Evolutionary conservation across 2,113 vertebrate species (phyloP).

Genomic region (Todiramphus saurophagus): DNA sequence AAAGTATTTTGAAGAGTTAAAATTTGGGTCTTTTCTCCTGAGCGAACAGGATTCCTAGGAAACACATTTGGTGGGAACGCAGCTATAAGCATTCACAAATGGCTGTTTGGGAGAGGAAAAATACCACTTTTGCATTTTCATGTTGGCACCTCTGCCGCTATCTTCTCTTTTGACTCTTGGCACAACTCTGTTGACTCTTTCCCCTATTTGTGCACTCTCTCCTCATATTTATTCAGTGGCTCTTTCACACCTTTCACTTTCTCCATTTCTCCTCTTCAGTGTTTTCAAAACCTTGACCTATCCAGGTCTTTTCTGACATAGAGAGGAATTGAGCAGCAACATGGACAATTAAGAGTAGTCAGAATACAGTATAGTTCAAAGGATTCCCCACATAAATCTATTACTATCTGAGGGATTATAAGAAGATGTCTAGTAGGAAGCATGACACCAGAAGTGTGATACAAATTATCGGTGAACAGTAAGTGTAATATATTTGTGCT

Average conservation of each 20-base stretch:
- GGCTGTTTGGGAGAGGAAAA: neutral
- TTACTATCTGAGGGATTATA: neutral
- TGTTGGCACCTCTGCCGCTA: neutral
- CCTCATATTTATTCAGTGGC: neutral
- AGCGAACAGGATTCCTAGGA: neutral
- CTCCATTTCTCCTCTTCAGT: neutral
- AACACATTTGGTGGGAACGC: neutral
- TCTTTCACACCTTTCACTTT: neutral
- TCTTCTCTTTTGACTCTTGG: neutral
- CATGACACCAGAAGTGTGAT: neutral
- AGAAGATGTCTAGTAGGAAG: neutral
- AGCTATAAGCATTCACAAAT: neutral
- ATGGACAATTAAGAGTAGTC: neutral
- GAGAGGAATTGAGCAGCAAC: neutral
- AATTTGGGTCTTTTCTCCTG: neutral
- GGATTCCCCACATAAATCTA: neutral
- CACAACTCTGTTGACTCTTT: neutral
- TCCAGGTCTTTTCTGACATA: neutral
- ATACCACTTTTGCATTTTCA: neutral
- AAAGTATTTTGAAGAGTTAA: neutral
- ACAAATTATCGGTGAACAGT: neutral
- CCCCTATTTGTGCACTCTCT: neutral
- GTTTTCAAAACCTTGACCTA: neutral
- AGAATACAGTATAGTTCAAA: neutral
- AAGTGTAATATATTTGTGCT: accelerated